phyloP scores from a whole-genome alignment of 2,888 invertebrate species.

The Eurytoma californica region DNA sequence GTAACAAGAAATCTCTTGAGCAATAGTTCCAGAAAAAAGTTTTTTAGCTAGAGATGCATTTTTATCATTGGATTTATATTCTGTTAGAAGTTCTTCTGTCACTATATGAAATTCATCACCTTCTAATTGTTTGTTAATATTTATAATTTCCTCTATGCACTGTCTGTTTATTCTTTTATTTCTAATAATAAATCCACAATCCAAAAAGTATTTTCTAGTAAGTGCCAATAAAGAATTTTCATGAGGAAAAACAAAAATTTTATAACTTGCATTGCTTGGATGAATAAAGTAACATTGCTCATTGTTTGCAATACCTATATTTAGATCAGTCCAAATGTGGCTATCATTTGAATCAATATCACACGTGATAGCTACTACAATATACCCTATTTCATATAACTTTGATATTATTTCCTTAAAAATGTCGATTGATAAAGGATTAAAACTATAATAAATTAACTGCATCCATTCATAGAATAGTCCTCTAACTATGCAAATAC shows the following conservation, averaged over 20 bases:
- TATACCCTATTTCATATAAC: slow-evolving; percentile 51
- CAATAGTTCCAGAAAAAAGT: slow-evolving; percentile 25
- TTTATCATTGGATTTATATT: slow-evolving; percentile 4
- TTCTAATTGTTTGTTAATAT: neutral
- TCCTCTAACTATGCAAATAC: slow-evolving; percentile 49
- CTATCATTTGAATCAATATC: slow-evolving; percentile 32
- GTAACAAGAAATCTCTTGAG: slow-evolving; percentile 15
- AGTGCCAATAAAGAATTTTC: slow-evolving; percentile 27
- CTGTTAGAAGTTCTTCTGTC: neutral
- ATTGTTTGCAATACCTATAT: slow-evolving; percentile 4
- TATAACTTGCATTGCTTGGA: slow-evolving; percentile 30
- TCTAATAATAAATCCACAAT: slow-evolving; percentile 45
- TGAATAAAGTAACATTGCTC: slow-evolving; percentile 39
- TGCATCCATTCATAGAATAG: slow-evolving; percentile 57
- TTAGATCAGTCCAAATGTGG: slow-evolving; percentile 26
- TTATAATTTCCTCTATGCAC: slow-evolving; percentile 37
- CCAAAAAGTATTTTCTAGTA: slow-evolving; percentile 28
- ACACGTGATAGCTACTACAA: slow-evolving; percentile 52
- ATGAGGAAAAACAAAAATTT: slow-evolving; percentile 48
- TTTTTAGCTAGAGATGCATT: slow-evolving; percentile 6
- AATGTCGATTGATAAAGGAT: slow-evolving; percentile 47
- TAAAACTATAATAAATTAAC: slow-evolving; percentile 56
- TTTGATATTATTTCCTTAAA: slow-evolving; percentile 46
- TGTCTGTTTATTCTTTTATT: slow-evolving; percentile 17
- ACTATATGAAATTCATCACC: slow-evolving; percentile 1